A percentile compares a stretch with the other conserved stretches of the same genome.
Evolutionary conservation across 35 echinoderm and acorn worm genomes (phyloP).

Genomic region (Lytechinus variegatus): DNA sequence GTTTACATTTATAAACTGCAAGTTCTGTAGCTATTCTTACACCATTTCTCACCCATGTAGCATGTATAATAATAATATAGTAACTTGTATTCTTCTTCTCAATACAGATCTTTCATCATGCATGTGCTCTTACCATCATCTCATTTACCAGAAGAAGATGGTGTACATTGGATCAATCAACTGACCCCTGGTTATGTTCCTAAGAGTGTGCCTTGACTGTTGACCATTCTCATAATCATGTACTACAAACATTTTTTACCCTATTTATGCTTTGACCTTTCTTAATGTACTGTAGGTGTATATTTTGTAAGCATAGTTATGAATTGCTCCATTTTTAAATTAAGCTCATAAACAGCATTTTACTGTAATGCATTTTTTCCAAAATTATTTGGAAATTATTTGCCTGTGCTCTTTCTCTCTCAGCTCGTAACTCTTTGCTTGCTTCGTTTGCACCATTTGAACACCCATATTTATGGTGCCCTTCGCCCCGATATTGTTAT

Average conservation of each 20-base stretch:
- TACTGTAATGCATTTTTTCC: no score
- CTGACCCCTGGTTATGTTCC: constrained; percentile 75
- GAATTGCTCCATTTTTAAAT: neutral
- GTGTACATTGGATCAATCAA: constrained; percentile 69
- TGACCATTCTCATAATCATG: neutral
- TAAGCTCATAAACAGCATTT: no score
- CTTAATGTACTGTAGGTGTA: neutral
- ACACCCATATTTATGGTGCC: no score
- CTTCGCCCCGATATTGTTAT: no score
- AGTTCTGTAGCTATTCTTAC: no score
- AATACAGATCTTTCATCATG: constrained; percentile 72
- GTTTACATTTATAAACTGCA: no score
- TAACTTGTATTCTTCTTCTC: neutral
- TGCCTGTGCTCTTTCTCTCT: no score
- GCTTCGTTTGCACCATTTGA: no score
- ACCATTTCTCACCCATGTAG: no score
- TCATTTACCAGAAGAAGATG: constrained; percentile 78
- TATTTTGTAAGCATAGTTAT: neutral
- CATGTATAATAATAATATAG: no score
- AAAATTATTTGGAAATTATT: no score
- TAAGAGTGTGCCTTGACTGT: constrained; percentile 52
- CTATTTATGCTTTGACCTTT: neutral
- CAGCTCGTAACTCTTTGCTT: no score
- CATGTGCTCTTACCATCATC: constrained; percentile 87
- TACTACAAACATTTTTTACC: neutral